These are phyloP conservation scores for Cryptops parisi DNA, from an alignment of 2,888 invertebrate genomes.

Conservation along the genomic window DNA sequence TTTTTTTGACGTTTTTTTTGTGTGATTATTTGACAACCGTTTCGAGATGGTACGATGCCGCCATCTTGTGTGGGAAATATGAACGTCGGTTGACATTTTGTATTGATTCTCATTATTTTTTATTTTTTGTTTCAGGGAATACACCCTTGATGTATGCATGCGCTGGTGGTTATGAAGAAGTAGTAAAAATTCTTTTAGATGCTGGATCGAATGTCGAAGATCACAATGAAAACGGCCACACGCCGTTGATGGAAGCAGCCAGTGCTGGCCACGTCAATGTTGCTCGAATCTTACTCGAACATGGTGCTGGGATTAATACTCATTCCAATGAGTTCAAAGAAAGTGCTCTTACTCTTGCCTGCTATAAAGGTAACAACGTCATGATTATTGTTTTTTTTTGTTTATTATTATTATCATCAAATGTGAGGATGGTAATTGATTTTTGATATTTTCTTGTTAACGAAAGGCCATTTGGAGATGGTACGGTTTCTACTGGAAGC, in stretches of 20 bases:
- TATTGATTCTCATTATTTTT: background rate
- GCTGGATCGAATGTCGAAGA: slow-evolving; percentile 91
- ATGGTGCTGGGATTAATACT: slow-evolving; percentile 96
- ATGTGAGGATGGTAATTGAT: background rate
- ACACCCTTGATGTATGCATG: slow-evolving; percentile 95
- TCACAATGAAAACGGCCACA: slow-evolving; percentile 99
- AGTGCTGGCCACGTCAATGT: slow-evolving; percentile 88
- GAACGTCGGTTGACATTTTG: no score
- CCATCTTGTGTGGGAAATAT: no score
- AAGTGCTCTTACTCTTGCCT: slow-evolving; percentile 86
- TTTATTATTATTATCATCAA: background rate
- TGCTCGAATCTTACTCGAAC: slow-evolving; percentile 74
- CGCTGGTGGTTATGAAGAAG: slow-evolving; percentile 85
- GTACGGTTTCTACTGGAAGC: slow-evolving; percentile 88
- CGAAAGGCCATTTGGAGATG: slow-evolving; percentile 88
- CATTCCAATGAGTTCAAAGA: slow-evolving; percentile 99
- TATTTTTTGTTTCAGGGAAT: slow-evolving; percentile 45
- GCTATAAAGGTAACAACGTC: slow-evolving; percentile 55
- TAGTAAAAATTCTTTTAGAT: slow-evolving; percentile 73
- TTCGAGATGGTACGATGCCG: no score
- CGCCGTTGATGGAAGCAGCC: slow-evolving; percentile 97
- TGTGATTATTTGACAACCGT: no score
- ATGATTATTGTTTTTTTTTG: background rate
- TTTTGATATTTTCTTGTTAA: slow-evolving; percentile 12
- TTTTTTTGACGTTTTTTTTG: no score